Percentiles rank a stretch among this genome's conserved stretches.
These are phyloP conservation scores for Molossus alvarezi DNA, from an alignment of 2,797 vertebrate species.

Conservation along the genomic window DNA sequence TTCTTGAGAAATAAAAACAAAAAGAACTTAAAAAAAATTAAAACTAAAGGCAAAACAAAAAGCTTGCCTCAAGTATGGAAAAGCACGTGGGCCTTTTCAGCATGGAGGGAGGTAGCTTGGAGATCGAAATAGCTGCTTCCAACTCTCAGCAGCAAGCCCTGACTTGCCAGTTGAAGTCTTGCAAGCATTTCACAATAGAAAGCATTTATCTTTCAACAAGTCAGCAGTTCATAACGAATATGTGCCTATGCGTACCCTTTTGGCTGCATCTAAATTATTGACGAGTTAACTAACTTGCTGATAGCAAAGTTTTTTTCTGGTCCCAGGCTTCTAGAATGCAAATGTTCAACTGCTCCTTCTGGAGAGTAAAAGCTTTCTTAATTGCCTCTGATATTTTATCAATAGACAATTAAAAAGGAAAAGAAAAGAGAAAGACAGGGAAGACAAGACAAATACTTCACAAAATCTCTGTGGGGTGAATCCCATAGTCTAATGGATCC, in stretches of 20 bases:
- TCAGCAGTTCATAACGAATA: conserved; percentile 75
- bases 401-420: conserved; percentile 46
- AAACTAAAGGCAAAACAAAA: conserved; percentile 53
- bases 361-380: conserved; percentile 7
- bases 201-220: conserved; percentile 67
- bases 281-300: conserved; percentile 60
- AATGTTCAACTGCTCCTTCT: neutral
- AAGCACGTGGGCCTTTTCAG: neutral
- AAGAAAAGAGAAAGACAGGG: neutral
- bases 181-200: conserved; percentile 25
- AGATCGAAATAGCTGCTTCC: neutral
- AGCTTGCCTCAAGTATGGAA: neutral
- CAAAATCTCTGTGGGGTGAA: neutral
- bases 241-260: neutral
- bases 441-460: neutral
- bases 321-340: neutral
- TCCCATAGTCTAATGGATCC: neutral
- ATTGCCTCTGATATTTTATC: conserved; percentile 45
- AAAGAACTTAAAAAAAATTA: neutral
- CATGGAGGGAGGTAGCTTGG: fast-evolving
- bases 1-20: neutral
- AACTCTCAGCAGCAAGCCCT: neutral
- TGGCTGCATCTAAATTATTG: conserved; percentile 68
- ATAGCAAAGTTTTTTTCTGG: conserved; percentile 61
- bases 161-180: neutral